Percentiles rank a stretch among this genome's conserved stretches.
Conservation (phyloP, 2,888 invertebrate species). For the Cecidostiba fungosa region DNA sequence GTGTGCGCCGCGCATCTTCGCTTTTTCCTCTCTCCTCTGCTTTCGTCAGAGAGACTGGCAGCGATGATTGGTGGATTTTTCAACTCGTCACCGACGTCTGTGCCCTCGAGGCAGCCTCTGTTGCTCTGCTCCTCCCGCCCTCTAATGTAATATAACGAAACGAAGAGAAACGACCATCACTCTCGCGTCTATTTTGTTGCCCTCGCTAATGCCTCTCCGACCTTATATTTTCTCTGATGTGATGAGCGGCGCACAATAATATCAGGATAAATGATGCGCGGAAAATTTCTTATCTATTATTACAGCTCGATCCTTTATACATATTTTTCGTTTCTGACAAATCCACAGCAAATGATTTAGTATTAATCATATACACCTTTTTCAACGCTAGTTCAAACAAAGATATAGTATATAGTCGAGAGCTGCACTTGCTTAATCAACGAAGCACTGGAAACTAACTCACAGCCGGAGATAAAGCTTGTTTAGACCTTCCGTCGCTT, state of each 20-base stretch:
- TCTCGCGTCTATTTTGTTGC: conserved; percentile 13
- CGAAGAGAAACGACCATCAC: conserved; percentile 27
- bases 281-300: neutral
- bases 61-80: conserved; percentile 42
- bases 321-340: no score
- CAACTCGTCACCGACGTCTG: conserved; percentile 24
- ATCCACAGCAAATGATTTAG: no score
- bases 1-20: neutral
- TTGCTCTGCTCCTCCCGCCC: neutral
- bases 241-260: neutral
- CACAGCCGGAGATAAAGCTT: neutral
- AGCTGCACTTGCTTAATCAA: neutral
- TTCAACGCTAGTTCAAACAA: neutral
- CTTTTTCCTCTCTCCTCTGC: neutral
- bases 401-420: neutral
- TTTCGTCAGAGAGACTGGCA: neutral
- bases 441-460: neutral
- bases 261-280: neutral
- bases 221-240: neutral
- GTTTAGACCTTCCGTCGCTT: conserved; percentile 6
- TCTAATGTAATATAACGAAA: conserved; percentile 27
- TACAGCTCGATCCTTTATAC: no score
- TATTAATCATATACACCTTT: neutral
- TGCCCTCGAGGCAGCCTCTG: conserved; percentile 14
- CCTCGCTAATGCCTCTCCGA: neutral